Conservation (phyloP, 2,797 vertebrate genomes). For the Alcedo atthis region DNA sequence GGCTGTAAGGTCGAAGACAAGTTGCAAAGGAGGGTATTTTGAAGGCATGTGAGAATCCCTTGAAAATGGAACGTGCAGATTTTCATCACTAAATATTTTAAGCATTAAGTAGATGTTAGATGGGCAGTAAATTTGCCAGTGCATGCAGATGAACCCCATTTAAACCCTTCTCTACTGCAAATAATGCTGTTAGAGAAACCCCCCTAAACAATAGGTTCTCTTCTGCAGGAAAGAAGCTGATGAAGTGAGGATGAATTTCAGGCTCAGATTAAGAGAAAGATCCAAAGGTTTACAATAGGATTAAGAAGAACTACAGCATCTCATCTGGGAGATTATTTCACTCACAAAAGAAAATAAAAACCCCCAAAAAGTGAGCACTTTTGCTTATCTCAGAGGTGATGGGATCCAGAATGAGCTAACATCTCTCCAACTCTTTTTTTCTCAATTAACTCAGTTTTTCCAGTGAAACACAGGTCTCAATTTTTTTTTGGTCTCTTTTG, state of each 20-base stretch:
- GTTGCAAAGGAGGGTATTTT: background rate
- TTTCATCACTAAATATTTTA: constrained; percentile 21
- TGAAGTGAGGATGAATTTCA: background rate
- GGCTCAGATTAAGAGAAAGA: background rate
- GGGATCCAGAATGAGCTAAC: background rate
- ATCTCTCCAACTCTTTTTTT: background rate
- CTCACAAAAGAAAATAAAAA: background rate
- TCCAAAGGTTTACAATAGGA: background rate
- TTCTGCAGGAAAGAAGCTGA: background rate
- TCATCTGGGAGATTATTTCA: background rate
- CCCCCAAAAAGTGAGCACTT: background rate
- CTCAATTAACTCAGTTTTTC: background rate
- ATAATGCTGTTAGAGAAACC: background rate
- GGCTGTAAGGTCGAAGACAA: background rate
- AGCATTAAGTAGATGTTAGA: background rate
- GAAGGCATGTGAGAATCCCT: background rate
- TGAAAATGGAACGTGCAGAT: background rate
- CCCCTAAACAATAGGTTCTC: background rate
- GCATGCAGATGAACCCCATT: background rate
- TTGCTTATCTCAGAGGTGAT: background rate
- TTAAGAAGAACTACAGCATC: background rate
- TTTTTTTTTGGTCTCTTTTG: background rate
- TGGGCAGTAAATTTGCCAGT: background rate
- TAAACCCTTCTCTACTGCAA: constrained; percentile 23
- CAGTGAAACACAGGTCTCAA: background rate